phyloP scores from a whole-genome alignment of 1,140 invertebrate species.

The Ptiloglossa arizonensis region DNA sequence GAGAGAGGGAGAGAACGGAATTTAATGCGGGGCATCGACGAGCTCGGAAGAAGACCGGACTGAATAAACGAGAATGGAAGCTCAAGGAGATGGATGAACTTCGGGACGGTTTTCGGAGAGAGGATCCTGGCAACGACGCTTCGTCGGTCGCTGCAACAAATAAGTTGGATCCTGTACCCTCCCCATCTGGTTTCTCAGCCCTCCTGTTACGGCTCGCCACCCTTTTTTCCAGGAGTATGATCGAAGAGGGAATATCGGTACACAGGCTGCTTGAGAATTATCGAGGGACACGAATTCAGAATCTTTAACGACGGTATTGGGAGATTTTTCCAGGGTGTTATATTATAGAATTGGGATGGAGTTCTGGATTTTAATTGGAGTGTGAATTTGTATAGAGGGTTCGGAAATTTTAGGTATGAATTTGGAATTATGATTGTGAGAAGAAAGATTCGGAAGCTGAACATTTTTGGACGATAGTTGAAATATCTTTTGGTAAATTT shows the following conservation, averaged over 20 bases:
- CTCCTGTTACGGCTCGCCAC: background rate
- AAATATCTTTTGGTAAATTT: too few relatives aligned
- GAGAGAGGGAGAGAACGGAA: conserved; percentile 17
- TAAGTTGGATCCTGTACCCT: conserved; percentile 32
- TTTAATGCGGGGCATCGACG: conserved; percentile 56
- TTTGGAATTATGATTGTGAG: too few relatives aligned
- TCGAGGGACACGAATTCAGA: too few relatives aligned
- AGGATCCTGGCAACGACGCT: background rate
- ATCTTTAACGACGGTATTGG: too few relatives aligned
- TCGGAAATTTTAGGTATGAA: too few relatives aligned
- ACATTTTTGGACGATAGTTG: too few relatives aligned
- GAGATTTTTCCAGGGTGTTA: too few relatives aligned
- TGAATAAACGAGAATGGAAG: conserved; percentile 49
- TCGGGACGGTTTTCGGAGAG: background rate
- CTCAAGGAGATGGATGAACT: conserved; percentile 55
- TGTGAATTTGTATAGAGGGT: too few relatives aligned
- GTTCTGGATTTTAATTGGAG: too few relatives aligned
- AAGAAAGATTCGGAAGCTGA: too few relatives aligned
- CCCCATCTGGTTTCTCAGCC: background rate
- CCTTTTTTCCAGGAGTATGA: background rate
- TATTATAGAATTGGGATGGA: too few relatives aligned
- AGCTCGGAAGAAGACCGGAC: conserved; percentile 30
- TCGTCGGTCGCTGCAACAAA: conserved; percentile 6
- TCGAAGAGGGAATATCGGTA: background rate
- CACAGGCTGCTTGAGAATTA: too few relatives aligned